phyloP scores from a whole-genome alignment of 2,888 invertebrate species.

The Drosophila testacea region DNA sequence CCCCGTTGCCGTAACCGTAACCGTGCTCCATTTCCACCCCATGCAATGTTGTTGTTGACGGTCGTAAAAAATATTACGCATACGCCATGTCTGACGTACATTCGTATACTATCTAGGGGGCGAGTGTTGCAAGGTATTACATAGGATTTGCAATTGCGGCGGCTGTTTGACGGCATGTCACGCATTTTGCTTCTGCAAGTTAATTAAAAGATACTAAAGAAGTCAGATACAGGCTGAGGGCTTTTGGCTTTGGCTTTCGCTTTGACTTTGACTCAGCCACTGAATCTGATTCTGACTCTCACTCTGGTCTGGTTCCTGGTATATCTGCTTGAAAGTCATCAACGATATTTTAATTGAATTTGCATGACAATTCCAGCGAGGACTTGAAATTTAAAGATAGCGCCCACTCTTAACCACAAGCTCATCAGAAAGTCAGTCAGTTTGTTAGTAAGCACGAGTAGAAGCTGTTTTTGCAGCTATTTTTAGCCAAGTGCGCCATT shows the following conservation, averaged over 20 bases:
- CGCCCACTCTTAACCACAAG: conserved; percentile 26
- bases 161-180: conserved; percentile 53
- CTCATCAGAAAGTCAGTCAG: conserved; percentile 39
- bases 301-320: neutral
- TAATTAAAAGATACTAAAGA: conserved; percentile 82
- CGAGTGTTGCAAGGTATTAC: conserved; percentile 56
- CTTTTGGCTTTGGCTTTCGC: neutral
- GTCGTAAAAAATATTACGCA: conserved; percentile 66
- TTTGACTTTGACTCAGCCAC: neutral
- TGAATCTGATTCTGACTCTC: conserved; percentile 5
- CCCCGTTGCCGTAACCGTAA: conserved; percentile 3
- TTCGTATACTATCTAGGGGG: conserved; percentile 1
- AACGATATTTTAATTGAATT: conserved; percentile 75
- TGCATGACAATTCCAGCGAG: conserved; percentile 71
- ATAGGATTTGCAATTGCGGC: conserved; percentile 49
- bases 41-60: conserved; percentile 42
- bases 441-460: conserved; percentile 1
- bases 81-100: conserved; percentile 61
- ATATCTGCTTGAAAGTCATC: conserved; percentile 39
- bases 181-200: conserved; percentile 64
- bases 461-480: conserved; percentile 50
- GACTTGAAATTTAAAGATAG: conserved; percentile 46
- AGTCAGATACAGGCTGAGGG: conserved; percentile 47
- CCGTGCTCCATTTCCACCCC: neutral
- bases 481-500: conserved; percentile 65